Evolutionary conservation across 2,888 invertebrate species (phyloP), one percentile per base, ranked within the genome.

Genomic region (Augiades crinisus): DNA sequence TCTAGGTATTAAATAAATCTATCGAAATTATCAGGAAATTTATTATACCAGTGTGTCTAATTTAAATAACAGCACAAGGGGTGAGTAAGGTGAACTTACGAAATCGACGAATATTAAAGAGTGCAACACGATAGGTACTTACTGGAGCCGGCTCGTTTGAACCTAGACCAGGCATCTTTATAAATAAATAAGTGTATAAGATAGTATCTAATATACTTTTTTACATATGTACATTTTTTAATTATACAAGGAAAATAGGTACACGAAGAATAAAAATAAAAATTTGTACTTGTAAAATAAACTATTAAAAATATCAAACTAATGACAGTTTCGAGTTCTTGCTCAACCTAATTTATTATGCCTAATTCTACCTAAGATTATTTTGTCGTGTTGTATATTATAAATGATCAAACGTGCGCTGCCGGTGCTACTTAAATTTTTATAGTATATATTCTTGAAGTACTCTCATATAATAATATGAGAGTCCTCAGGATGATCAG

Each of bases 181-280:
- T 81, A 84, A 88, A 88, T 88, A 89, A 88, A 86, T 87, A 86
- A 81, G 78, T 82, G 78, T 83, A 81, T 79, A 77, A 70, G 72
- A 81, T 79, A 81, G 80, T 81, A 83, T 76, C 79, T 84, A 85
- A 76, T 72, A 75, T 73, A 45, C 52, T 75, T 86, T 85, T 88
- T 83, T 88, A 89, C 88, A 89, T 89, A 88, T 89, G 74, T 88
- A 89, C 88, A 88, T 66, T 75, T 78, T 75, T 69, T 76, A 73
- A 73, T 80, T 75, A 83, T 81, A 81, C 77, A 80, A 81, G 74
- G 44, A 45, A 54, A 57, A 70, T 75, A 79, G 78, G 72, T 83
- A 81, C 72, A 78, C 75, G 78, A 84, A 78, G 72, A 73, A 77
- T 70, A 78, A 75, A 81, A 79, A 71, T 68, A 80, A 78, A 77